Percentiles rank a stretch among this genome's conserved stretches.
Evolutionary conservation across 2,797 vertebrate genomes (phyloP).

Genomic region (Lithobates sylvaticus): DNA sequence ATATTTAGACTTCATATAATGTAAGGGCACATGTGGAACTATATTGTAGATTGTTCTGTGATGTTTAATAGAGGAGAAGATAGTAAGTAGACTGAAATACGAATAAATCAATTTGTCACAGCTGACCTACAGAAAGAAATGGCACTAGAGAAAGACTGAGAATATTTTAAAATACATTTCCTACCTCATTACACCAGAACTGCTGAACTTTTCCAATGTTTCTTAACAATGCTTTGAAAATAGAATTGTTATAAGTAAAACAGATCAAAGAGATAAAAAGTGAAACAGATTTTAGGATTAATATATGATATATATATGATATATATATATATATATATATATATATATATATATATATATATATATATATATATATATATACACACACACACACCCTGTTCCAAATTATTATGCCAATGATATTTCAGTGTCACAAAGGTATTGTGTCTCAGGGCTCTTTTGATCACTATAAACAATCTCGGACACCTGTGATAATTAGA

Average conservation of each 20-base stretch:
- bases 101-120: constrained; percentile 52
- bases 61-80: constrained; percentile 32
- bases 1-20: constrained; percentile 24
- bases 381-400: too few species aligned
- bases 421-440: too few species aligned
- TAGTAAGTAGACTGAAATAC: constrained; percentile 31
- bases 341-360: too few species aligned
- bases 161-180: constrained; percentile 37
- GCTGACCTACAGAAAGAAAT: constrained; percentile 47
- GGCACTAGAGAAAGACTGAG: constrained; percentile 29
- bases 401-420: too few species aligned
- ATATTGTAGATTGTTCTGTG: constrained; percentile 29
- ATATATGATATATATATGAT: too few species aligned
- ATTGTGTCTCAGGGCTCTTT: too few species aligned
- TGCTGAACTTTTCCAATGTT: constrained; percentile 41
- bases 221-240: constrained; percentile 35
- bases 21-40: constrained; percentile 4
- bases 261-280: too few species aligned
- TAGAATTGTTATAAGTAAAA: background rate
- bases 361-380: too few species aligned
- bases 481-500: too few species aligned
- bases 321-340: too few species aligned
- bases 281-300: too few species aligned
- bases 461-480: too few species aligned
- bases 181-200: constrained; percentile 37